Percentiles rank a stretch among this genome's conserved stretches.
phyloP scores from a whole-genome alignment of 1,140 invertebrate genomes.

The Solenopsis fugax region DNA sequence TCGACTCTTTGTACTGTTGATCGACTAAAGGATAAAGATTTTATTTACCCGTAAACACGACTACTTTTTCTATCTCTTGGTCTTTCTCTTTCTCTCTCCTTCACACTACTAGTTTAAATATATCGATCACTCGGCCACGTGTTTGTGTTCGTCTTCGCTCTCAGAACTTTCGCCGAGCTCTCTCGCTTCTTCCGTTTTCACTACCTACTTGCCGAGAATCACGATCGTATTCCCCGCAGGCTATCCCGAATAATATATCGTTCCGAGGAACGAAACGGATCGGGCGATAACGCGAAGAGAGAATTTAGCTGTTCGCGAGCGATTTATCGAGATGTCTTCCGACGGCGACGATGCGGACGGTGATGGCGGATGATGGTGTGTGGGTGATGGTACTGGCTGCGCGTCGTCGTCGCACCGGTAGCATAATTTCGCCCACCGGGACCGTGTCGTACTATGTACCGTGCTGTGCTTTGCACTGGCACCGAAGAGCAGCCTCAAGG shows the following conservation, averaged over 20 bases:
- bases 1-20: neutral
- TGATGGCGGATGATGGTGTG: neutral
- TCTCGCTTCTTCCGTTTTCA: constrained; percentile 4
- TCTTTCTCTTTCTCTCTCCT: neutral
- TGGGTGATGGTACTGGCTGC: constrained; percentile 19
- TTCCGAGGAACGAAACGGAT: neutral
- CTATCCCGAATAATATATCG: neutral
- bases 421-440: constrained; percentile 67
- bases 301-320: constrained; percentile 68
- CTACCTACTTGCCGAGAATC: constrained; percentile 60
- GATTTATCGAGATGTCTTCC: constrained; percentile 16
- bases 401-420: constrained; percentile 52
- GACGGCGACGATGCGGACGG: constrained; percentile 7
- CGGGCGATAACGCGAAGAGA: neutral
- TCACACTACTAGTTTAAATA: neutral
- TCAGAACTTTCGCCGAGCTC: neutral
- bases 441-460: neutral
- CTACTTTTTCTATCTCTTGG: neutral
- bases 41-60: neutral
- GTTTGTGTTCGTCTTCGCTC: neutral
- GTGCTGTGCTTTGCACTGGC: neutral
- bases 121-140: constrained; percentile 31
- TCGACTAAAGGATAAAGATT: neutral
- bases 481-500: neutral
- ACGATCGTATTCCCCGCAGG: constrained; percentile 45